Evolutionary conservation across 2,113 vertebrate species (phyloP).

Genomic region (Sphyrna mokarran): DNA sequence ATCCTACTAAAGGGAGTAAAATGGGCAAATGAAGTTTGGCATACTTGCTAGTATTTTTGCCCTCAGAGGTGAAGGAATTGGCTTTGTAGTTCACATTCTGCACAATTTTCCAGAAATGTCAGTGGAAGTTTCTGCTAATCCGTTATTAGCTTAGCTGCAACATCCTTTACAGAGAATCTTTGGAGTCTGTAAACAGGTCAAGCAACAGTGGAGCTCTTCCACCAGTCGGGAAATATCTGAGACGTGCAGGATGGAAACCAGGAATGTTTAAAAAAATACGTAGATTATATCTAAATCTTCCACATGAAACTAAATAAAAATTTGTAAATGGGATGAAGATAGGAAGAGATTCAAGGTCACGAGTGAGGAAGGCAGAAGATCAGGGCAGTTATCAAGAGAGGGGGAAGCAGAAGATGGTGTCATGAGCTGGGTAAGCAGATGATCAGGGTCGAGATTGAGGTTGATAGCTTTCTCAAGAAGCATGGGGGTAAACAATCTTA

Average conservation of each 20-base stretch:
- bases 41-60: background rate
- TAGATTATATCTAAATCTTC: background rate
- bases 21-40: conserved; percentile 12
- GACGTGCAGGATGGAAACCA: too few relatives aligned
- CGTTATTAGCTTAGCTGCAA: too few relatives aligned
- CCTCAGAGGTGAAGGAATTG: background rate
- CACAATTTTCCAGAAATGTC: background rate
- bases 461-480: background rate
- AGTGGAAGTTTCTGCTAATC: too few relatives aligned
- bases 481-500: background rate
- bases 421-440: background rate
- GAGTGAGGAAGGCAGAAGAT: background rate
- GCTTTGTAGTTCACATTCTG: background rate
- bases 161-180: too few relatives aligned
- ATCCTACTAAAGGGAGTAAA: background rate
- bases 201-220: too few relatives aligned
- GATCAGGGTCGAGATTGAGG: background rate
- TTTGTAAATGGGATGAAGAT: background rate
- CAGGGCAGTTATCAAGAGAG: too few relatives aligned
- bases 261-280: too few relatives aligned
- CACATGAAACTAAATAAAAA: background rate
- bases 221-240: too few relatives aligned
- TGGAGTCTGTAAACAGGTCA: too few relatives aligned
- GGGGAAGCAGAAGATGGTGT: too few relatives aligned
- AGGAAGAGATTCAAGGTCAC: background rate